Evolutionary conservation across 1,140 invertebrate genomes (phyloP), one percentile per base, ranked within the genome.

Genomic region (Himalopsyche phryganea): DNA sequence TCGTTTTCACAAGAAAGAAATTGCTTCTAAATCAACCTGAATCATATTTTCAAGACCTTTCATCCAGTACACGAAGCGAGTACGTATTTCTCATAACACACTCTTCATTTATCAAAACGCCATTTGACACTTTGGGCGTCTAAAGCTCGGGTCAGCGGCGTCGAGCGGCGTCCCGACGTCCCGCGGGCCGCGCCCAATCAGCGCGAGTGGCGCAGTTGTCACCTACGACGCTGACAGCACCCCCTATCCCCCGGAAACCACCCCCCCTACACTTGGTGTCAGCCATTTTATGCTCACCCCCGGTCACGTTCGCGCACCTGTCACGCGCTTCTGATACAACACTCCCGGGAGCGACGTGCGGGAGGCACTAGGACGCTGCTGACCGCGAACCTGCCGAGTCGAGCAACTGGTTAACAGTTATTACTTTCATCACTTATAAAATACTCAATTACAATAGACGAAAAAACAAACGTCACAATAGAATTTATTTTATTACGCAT

Each of bases 201-300:
- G 53, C 57, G 61, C 61, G 53, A 63, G 61, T 63, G 57, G 56
- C 50, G 61, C 57, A 63, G 50, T 63, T 63, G 61, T 63, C 61
- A 63, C 61, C 61, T 63, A 47, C 35, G 40, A 19, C 53, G 61
- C 50, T 63, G 61, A 63, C 61, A 63, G 61, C 50, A 35, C 49
- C 36, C 41, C 56, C 50, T n/a, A 10, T 45, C 51, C 32, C 50
- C 36, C 6, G 3, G 11, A 14, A 9, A 10, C 28, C 42, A 18
- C 45, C 17, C 18, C 18, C 35, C 23, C 18, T 19, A 10, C 36
- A 35, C 50, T 13, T 19, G 17, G 18, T 44, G 28, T 46, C 45
- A 38, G 11, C 33, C 47, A 33, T 17, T 17, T 23, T 35, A 14
- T 35, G 13, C 9, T 9, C 28, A 36, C 33, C 32, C 11, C 17